Base-by-base conservation (phyloP, 2,888 invertebrate species). In the Lasioglossum oenotherae region DNA sequence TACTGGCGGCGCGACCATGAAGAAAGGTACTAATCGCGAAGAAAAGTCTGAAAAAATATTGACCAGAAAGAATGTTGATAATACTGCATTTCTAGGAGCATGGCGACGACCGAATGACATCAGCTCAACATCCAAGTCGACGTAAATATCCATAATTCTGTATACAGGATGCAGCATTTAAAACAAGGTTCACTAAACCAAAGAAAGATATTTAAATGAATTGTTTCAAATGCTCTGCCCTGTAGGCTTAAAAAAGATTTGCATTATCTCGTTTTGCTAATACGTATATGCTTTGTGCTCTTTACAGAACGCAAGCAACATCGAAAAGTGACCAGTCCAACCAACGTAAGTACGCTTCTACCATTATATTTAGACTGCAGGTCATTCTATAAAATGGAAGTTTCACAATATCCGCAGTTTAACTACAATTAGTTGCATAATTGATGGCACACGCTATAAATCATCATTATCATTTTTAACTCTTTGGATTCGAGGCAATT, bases 281-380 rank as follows among this genome's bases (percentile, higher is more conserved):
- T 78, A 16, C 31, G 23, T 82, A 71, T 31, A 60, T 82, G 3
- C 67, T 79, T 75, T 69, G n/a, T n/a, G 10, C 12, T 57, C 12
- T n/a, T 57, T 57, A n/a, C 67, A 90, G 90, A n/a, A n/a, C 87
- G 6, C 87, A 82, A 8, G 38, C 82, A 38, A 5, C 73, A 38
- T 53, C 86, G 12, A 91, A 85, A 86, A 81, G 87, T 86, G 71
- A 91, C 77, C 78, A 84, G 35, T 49, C 49, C 16, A 14, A 5
- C 6, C 31, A n/a, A 14, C 3, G 8, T 35, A 31, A 31, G 31
- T 31, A 4, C 2, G 6, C 16, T 4, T 23, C 53, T 19, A 16
- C 44, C 6, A 19, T 10, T 38, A 16, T 60, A 60, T n/a, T 60
- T 60, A 64, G 64, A 64, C 27, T 64, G 64, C 31, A 27, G 64